Conservation (phyloP, 2,888 invertebrate species). For the Lasioglossum calceatum region DNA sequence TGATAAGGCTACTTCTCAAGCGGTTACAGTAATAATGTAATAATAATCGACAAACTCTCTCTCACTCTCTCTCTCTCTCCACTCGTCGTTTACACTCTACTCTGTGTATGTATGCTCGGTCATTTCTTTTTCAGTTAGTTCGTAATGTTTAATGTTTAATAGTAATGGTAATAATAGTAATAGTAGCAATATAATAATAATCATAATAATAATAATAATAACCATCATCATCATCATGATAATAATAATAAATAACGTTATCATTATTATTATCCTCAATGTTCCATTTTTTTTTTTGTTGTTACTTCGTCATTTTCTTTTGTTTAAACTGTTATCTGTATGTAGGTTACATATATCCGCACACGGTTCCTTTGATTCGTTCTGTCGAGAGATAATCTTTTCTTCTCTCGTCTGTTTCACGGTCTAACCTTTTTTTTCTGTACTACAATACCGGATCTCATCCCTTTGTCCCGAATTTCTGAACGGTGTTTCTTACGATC, state of each 20-base stretch:
- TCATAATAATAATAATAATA: slow-evolving; percentile 42
- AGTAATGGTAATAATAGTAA: slow-evolving; percentile 63
- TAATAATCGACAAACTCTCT: slow-evolving; percentile 68
- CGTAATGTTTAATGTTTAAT: slow-evolving; percentile 61
- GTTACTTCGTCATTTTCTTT: not conserved
- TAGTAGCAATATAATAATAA: not conserved
- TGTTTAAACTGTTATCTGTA: slow-evolving; percentile 73
- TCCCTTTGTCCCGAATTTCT: slow-evolving; percentile 12
- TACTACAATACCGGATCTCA: not conserved
- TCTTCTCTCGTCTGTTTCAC: not conserved
- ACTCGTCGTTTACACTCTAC: slow-evolving; percentile 50
- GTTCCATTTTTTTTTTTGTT: slow-evolving; percentile 38
- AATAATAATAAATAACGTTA: slow-evolving; percentile 61
- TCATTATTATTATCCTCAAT: slow-evolving; percentile 71
- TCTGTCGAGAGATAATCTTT: not conserved
- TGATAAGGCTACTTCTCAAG: slow-evolving; percentile 71
- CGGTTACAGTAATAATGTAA: slow-evolving; percentile 65
- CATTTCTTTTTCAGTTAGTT: slow-evolving; percentile 36
- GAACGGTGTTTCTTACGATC: slow-evolving; percentile 37
- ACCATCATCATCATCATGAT: not conserved
- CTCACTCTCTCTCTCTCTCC: slow-evolving; percentile 11
- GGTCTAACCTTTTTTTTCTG: not conserved
- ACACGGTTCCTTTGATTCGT: slow-evolving; percentile 28
- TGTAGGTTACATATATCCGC: slow-evolving; percentile 68
- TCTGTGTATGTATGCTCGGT: slow-evolving; percentile 39